Evolutionary conservation across 2,113 vertebrate species (phyloP), one percentile per base, ranked within the genome.

Genomic region (Emydura subglobosa): DNA sequence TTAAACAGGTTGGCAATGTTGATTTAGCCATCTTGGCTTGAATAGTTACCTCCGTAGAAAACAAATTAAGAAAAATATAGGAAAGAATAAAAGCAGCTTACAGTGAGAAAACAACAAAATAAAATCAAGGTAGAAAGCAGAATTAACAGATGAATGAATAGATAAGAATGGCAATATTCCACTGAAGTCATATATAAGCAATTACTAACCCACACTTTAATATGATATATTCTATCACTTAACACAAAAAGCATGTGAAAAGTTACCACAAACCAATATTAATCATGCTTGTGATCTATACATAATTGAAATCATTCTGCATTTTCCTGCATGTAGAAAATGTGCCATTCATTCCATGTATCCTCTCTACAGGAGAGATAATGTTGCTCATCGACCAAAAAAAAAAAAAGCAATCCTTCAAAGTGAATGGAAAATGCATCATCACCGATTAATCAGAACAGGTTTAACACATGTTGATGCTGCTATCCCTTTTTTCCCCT

Each of bases 381-480:
- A 74, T 68, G n/a, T 55, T 50, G 14, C 14, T 25, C 21, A 21
- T 59, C 34, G 7, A 10, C 6, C 8, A 59, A 4, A 0, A 31
- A 24, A 24, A 54, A 82, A 47, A 47, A 8, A 5, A 47, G 29
- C 49, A 54, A 13, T 53, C n/a, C 27, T 1, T 94, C 80, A 68
- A 2, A 49, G 82, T 0, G 5, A 68, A 57, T 7, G 29, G 3
- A 90, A 82, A 90, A 81, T 0, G 0, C 1, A 22, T 10, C 13
- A 1, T 5, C 49, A 24, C 0, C 0, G 57, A 34, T 3, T n/a
- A 82, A 25, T 12, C 84, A 44, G 10, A 82, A 21, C 17, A 42
- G n/a, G 21, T 0, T 13, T 22, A 57, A 51, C n/a, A 3, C 25
- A 17, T 65, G 29, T 34, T 65, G 10, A 0, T 1, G 24, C 10